Base-by-base conservation (phyloP, 1,140 invertebrate species). In the Calephelis virginiensis region DNA sequence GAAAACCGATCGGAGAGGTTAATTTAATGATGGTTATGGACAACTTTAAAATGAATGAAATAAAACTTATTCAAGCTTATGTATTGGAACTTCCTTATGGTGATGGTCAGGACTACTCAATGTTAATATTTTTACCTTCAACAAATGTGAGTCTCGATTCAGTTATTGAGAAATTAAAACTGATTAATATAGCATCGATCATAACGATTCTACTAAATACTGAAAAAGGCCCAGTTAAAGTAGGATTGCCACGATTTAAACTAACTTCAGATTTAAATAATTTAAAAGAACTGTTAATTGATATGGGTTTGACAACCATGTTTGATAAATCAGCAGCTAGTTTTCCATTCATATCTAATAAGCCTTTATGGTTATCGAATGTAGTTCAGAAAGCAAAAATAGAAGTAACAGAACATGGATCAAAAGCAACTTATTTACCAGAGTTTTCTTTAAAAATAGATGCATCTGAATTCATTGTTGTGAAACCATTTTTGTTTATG, bases 361-460 rank as follows among this genome's bases (percentile, higher is more conserved):
- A 92, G 66, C 72, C 79, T 28, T 43, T 92, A 62, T 94, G 72
- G 82, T 83, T 91, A 80, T 95, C 74, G 72, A 91, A 76, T 81
- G 87, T 86, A 7, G 75, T 95, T n/a, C 95, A 96, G 76, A 95
- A 95, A 79, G 93, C 94, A 7, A 93, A 93, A 74, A 94, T 97
- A 69, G 93, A 95, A 73, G 93, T 96, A 1, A 94, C 94, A 61
- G 95, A 96, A 80, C 92, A 95, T 75, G 95, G 95, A 6, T 95
- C 93, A 6, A 91, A 93, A 61, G 95, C 95, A 1, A 80, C 70
- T 0, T 72, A 76, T 0, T 92, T 92, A 43, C 93, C 94, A 70
- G 93, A 92, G 0, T 82, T 92, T 13, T 50, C 72, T 12, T 75
- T 85, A 6, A 89, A 91, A 67, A 79, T 77, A 14, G 64, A 80